Conservation (phyloP, 2,797 vertebrate species). For the Pseudochirops cupreus region DNA sequence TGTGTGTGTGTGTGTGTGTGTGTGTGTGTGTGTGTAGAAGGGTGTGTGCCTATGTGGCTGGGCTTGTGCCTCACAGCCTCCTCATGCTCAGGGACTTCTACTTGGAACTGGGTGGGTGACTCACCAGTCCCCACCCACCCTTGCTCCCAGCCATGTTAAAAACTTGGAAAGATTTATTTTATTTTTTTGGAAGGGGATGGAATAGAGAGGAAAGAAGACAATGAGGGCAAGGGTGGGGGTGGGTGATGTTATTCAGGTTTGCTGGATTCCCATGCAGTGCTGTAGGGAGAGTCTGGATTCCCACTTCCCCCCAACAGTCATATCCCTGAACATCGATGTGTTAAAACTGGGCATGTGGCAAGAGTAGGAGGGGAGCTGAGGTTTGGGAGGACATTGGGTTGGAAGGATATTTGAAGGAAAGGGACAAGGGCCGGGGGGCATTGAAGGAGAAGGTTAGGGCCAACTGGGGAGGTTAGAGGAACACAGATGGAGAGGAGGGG, state of each 20-base stretch:
- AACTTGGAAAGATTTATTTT: slow-evolving; percentile 48
- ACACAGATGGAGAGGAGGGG: background rate
- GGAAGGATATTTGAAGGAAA: background rate
- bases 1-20: slow-evolving; percentile 58
- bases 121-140: slow-evolving; percentile 66
- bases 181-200: background rate
- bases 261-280: background rate
- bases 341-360: background rate
- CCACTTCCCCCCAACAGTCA: background rate
- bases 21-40: slow-evolving; percentile 58
- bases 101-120: slow-evolving; percentile 60
- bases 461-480: background rate
- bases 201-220: slow-evolving; percentile 11
- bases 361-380: background rate
- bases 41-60: slow-evolving; percentile 43
- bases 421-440: background rate
- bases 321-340: background rate
- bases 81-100: slow-evolving; percentile 54
- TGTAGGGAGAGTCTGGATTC: background rate
- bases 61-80: slow-evolving; percentile 51
- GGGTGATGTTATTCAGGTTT: background rate
- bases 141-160: slow-evolving; percentile 63
- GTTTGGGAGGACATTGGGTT: background rate
- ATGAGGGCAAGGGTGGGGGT: background rate
- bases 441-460: background rate